Conservation (phyloP, 1,140 invertebrate species). For the Campoletis sonorensis region DNA sequence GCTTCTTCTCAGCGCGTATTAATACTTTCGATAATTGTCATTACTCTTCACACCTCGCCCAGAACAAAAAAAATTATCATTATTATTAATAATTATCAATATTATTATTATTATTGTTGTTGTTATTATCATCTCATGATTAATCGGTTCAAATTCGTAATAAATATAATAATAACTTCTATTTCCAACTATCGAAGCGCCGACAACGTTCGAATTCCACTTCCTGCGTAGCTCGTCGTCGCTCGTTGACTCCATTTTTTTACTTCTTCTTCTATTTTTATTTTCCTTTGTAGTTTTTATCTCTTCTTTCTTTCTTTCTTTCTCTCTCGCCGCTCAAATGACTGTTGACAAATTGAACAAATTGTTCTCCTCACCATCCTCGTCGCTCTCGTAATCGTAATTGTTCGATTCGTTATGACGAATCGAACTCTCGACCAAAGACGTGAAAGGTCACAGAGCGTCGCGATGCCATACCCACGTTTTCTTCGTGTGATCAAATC, state of each 20-base stretch:
- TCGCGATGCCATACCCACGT: slow-evolving; percentile 95
- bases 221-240: slow-evolving; percentile 66
- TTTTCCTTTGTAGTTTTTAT: slow-evolving; percentile 6
- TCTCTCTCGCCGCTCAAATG: slow-evolving; percentile 44
- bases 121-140: slow-evolving; percentile 53
- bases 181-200: slow-evolving; percentile 57
- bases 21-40: slow-evolving; percentile 72
- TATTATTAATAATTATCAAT: too few relatives aligned
- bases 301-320: too few relatives aligned
- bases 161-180: slow-evolving; percentile 67
- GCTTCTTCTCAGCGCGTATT: slow-evolving; percentile 44
- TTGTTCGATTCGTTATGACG: slow-evolving; percentile 15
- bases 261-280: neutral
- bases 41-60: neutral
- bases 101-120: slow-evolving; percentile 52
- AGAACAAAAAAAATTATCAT: neutral
- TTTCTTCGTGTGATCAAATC: slow-evolving; percentile 93
- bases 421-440: neutral
- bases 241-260: slow-evolving; percentile 57
- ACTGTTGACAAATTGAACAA: slow-evolving; percentile 61
- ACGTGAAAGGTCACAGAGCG: slow-evolving; percentile 79
- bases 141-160: slow-evolving; percentile 63
- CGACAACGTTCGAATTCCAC: slow-evolving; percentile 64
- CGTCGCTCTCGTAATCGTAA: slow-evolving; percentile 11
- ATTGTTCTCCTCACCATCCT: neutral